Base-by-base conservation (phyloP, 2,797 vertebrate species). In the Tenualosa thibaudeaui region DNA sequence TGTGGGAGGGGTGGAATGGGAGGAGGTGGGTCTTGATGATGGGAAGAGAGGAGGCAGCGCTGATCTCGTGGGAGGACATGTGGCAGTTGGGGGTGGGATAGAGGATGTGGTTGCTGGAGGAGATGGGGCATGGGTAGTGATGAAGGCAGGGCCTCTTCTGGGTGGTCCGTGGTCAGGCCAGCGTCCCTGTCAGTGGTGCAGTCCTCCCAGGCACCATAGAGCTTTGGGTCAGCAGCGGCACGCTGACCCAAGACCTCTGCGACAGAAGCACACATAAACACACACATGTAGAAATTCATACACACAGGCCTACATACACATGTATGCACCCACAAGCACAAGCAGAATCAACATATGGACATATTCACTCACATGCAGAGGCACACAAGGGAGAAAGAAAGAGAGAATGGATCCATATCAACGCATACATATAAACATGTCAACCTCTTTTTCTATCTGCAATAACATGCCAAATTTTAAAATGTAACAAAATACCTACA, bases 161-260 rank as follows among this genome's bases (percentile, higher is more conserved):
- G 71, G 40, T 78, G 71, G 71, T 43, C 71, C 2, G 71, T 19
- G 40, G 2, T 43, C 40, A 78, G 17, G 71, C 71, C 19, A 5
- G 40, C 17, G 6, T 78, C 71, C 71, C 40, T 15, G 37, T 43
- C 71, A 3, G 71, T 3, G 8, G 3, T 22, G 37, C 71, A 78
- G 71, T 78, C 71, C 71, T 78, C 37, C 71, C 71, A 78, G 5
- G 71, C 3, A 43, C 71, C 40, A 9, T 78, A 78, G 71, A 78
- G 71, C 3, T 46, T 78, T 22, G 71, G 71, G 5, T 78, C 71
- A 37, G 37, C 40, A 5, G 71, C 40, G 37, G 40, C 37, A 15
- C 71, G 71, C 71, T 78, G 71, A 78, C 37, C 71, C 71, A 78
- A 46, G 71, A 43, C 37, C 71, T 78, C 71, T 78, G 37, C 71